A percentile compares a stretch with the other conserved stretches of the same genome.
phyloP scores from a whole-genome alignment of 2,113 vertebrate species.

The Cochlearius cochlearius region DNA sequence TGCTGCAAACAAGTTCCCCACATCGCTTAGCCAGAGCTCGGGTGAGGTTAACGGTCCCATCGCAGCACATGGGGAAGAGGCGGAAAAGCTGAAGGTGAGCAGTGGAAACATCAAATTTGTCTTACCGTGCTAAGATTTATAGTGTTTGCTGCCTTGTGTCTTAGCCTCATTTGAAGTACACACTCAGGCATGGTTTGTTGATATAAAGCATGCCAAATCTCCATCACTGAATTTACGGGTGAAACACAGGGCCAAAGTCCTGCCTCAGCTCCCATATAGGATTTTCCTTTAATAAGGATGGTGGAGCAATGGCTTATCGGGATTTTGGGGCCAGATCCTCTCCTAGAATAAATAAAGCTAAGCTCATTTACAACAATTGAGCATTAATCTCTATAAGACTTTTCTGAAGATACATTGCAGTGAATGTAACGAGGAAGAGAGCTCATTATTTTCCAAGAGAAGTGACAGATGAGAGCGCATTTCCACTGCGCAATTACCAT shows the following conservation, averaged over 20 bases:
- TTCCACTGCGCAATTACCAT: not conserved
- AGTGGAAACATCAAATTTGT: not conserved
- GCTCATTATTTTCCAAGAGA: constrained; percentile 43
- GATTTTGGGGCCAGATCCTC: constrained; percentile 23
- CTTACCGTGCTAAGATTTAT: not conserved
- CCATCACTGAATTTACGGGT: not conserved
- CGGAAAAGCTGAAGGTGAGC: not conserved
- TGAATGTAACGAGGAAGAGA: not conserved
- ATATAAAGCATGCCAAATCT: not conserved
- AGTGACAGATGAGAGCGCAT: constrained; percentile 5
- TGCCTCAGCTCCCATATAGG: not conserved
- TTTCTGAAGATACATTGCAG: constrained; percentile 13
- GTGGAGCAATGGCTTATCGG: not conserved
- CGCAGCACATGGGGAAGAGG: rapidly evolving
- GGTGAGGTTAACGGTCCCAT: rapidly evolving
- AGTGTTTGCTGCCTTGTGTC: not conserved
- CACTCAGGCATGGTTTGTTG: constrained; percentile 8
- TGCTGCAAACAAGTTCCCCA: not conserved
- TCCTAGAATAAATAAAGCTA: constrained; percentile 51
- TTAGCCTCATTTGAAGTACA: not conserved
- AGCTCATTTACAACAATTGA: constrained; percentile 49
- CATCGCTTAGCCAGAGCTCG: not conserved
- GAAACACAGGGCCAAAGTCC: not conserved
- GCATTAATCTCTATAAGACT: constrained; percentile 39
- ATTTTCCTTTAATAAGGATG: constrained; percentile 26